Evolutionary conservation across 2,888 invertebrate genomes (phyloP), one percentile per base, ranked within the genome.

Genomic region (Agapostemon virescens): DNA sequence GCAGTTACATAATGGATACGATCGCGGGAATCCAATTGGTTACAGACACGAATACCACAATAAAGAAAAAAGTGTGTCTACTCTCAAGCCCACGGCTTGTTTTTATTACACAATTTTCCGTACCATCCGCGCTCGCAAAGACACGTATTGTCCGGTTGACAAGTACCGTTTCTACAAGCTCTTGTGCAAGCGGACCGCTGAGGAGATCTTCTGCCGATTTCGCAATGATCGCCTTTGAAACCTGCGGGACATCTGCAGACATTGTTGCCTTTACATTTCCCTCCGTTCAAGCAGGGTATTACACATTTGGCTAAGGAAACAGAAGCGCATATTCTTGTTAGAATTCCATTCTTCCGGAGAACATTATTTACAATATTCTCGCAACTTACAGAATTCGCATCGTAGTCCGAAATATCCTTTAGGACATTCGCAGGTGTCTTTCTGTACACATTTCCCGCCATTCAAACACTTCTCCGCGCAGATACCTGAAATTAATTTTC

Each of bases 381-480:
- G 74, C 69, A 90, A 95, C 97, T 96, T 94, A 98, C 98, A 98
- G 93, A 96, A 97, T 95, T 98, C 97, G 93, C 98, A 98, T 77
- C 96, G 95, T 69, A 96, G 93, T 78, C 98, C 98, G 91, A 97
- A 98, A 92, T 97, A 98, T 63, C 98, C 98, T 92, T 96, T 97
- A 0, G 97, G 95, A 93, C 98, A 98, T 88, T 97, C 96, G 90
- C 98, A 98, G 38, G 96, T 97, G 92, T 98, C 98, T 93, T 98
- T 98, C 92, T 98, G 98, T 88, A 98, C 95, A 92, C 98, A 98
- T 93, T 98, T 98, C 6, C 98, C 98, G 30, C 98, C 98, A 92
- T 98, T 98, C 83, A 97, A 93, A 93, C 98, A 98, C 92, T 97
- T 98, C 89, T 98, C 96, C 23, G 96, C 95, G 93, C 98, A 98